Evolutionary conservation across 2,113 vertebrate genomes (phyloP).

Genomic region (Equus quagga): DNA sequence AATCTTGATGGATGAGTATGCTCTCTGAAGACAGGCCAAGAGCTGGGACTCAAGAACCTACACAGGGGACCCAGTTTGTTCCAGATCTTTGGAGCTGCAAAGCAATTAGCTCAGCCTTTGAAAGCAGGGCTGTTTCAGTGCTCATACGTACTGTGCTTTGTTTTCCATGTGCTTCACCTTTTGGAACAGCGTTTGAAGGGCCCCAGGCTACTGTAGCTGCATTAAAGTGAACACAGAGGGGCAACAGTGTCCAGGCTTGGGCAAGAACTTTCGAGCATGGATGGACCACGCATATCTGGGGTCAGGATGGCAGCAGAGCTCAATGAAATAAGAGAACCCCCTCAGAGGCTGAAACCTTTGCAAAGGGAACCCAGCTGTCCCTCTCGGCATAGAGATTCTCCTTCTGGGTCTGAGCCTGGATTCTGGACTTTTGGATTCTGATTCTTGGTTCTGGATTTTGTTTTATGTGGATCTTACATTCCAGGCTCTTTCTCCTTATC

Average conservation of each 20-base stretch:
- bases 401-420: background rate
- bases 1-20: background rate
- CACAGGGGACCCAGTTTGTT: too few species aligned
- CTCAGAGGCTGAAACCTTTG: background rate
- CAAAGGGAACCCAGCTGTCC: background rate
- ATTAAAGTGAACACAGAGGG: background rate
- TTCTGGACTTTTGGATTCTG: background rate
- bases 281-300: accelerated
- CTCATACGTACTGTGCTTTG: background rate
- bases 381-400: background rate
- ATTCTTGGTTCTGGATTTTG: background rate
- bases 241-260: too few species aligned
- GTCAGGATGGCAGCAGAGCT: background rate
- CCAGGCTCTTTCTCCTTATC: background rate
- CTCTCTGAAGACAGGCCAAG: background rate
- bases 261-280: background rate
- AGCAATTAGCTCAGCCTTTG: background rate
- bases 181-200: background rate
- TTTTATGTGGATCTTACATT: background rate
- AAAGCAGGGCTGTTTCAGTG: background rate
- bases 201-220: accelerated
- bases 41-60: background rate
- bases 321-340: background rate
- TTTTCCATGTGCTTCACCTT: background rate
- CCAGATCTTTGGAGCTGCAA: background rate